A percentile compares a stretch with the other conserved stretches of the same genome.
Evolutionary conservation across 2,113 vertebrate species (phyloP).

Genomic region (Gavia stellata): DNA sequence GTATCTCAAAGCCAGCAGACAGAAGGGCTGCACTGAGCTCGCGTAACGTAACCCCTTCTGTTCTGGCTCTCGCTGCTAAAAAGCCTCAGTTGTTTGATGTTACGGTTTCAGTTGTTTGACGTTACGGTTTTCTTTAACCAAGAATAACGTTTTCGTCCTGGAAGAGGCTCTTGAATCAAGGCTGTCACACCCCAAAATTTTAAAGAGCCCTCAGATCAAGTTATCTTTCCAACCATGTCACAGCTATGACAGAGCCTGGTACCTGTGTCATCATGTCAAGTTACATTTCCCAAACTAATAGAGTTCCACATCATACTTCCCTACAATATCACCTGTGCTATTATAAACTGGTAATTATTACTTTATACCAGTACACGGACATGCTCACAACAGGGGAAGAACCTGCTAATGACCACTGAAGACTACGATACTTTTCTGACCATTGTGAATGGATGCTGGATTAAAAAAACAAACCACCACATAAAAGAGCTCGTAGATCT

Average conservation of each 20-base stretch:
- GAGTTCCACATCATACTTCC: not conserved
- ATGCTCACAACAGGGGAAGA: not conserved
- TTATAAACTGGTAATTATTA: too few species aligned
- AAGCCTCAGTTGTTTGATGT: not conserved
- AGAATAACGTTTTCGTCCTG: not conserved
- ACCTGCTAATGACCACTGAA: not conserved
- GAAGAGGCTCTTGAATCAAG: not conserved
- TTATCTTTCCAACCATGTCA: not conserved
- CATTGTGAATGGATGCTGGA: too few species aligned
- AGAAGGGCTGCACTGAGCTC: not conserved
- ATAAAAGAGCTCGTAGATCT: not conserved
- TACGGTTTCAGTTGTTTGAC: not conserved
- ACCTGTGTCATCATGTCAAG: not conserved
- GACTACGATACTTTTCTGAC: not conserved
- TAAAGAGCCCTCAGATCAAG: not conserved
- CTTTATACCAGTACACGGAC: not conserved
- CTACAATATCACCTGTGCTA: not conserved
- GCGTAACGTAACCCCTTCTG: rapidly evolving
- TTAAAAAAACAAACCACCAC: too few species aligned
- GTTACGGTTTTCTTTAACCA: not conserved
- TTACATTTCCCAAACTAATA: not conserved
- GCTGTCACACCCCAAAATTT: not conserved
- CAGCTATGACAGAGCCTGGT: not conserved
- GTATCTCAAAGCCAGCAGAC: not conserved
- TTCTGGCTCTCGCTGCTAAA: not conserved